A percentile compares a stretch with the other conserved stretches of the same genome.
Conservation (phyloP, 2,888 invertebrate species). For the Cyclophora albipunctata region DNA sequence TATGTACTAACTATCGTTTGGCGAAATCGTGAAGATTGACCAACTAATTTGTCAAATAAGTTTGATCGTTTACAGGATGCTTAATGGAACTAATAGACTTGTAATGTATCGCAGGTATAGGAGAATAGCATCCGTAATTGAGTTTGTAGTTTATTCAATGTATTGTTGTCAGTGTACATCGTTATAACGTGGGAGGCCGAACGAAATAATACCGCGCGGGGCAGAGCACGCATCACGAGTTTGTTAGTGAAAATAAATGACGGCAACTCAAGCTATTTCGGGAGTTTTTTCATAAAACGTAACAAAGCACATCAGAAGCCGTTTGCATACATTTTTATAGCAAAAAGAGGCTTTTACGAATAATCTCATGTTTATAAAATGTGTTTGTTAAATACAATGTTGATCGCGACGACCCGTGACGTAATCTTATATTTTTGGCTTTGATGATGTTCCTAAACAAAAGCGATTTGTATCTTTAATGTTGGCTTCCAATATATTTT, state of each 20-base stretch:
- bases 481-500: not conserved
- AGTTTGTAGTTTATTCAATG: too few species aligned
- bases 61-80: too few species aligned
- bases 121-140: too few species aligned
- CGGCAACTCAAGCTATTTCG: slow-evolving; percentile 10
- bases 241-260: slow-evolving; percentile 19
- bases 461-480: too few species aligned
- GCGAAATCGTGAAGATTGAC: too few species aligned
- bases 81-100: too few species aligned
- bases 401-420: slow-evolving; percentile 18
- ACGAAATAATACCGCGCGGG: too few species aligned
- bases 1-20: too few species aligned
- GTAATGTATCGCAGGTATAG: too few species aligned
- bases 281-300: slow-evolving; percentile 16
- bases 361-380: slow-evolving; percentile 27
- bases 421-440: slow-evolving; percentile 10
- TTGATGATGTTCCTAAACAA: slow-evolving; percentile 1
- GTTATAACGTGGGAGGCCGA: too few species aligned
- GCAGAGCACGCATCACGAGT: not conserved
- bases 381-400: slow-evolving; percentile 15
- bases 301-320: slow-evolving; percentile 21
- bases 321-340: slow-evolving; percentile 28
- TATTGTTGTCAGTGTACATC: too few species aligned
- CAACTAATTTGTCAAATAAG: too few species aligned
- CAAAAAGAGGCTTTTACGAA: slow-evolving; percentile 25